Percentiles rank a stretch among this genome's conserved stretches.
phyloP scores from a whole-genome alignment of 1,140 invertebrate species.

The Coptotermes formosanus region DNA sequence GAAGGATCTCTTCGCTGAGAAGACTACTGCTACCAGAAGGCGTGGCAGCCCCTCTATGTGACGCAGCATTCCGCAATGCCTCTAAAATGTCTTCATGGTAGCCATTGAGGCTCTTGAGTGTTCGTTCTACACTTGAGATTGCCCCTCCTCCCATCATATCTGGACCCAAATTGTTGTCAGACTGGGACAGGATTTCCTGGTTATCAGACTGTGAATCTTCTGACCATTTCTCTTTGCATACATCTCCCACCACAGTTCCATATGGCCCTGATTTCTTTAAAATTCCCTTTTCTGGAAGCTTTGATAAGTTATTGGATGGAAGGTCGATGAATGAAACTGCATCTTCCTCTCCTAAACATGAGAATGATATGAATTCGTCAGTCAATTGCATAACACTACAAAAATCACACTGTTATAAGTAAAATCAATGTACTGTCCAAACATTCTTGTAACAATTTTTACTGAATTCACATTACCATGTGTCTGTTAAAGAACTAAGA shows the following conservation, averaged over 20 bases:
- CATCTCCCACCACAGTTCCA: constrained; percentile 64
- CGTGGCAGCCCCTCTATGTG: constrained; percentile 61
- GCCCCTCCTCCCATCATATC: constrained; percentile 39
- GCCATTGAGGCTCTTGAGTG: constrained; percentile 82
- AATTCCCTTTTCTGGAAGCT: constrained; percentile 81
- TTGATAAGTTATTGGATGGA: constrained; percentile 69
- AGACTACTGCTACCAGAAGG: constrained; percentile 59
- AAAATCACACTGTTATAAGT: no score
- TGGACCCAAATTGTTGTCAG: constrained; percentile 57
- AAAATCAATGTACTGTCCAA: no score
- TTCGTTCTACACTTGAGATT: constrained; percentile 69
- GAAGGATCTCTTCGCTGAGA: constrained; percentile 60
- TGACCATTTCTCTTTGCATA: constrained; percentile 57
- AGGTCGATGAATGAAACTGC: constrained; percentile 79
- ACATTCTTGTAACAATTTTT: no score
- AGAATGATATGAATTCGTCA: neutral
- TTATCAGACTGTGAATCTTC: constrained; percentile 73
- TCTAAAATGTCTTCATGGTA: constrained; percentile 91
- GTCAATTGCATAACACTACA: no score
- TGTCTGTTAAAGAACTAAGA: no score
- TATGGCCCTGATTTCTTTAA: constrained; percentile 78
- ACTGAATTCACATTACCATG: no score
- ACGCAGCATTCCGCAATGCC: constrained; percentile 76
- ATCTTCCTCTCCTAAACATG: constrained; percentile 64
- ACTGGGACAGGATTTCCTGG: constrained; percentile 65